These are phyloP conservation scores for Biston stratarius DNA, from an alignment of 2,888 invertebrate genomes.

Conservation along the genomic window DNA sequence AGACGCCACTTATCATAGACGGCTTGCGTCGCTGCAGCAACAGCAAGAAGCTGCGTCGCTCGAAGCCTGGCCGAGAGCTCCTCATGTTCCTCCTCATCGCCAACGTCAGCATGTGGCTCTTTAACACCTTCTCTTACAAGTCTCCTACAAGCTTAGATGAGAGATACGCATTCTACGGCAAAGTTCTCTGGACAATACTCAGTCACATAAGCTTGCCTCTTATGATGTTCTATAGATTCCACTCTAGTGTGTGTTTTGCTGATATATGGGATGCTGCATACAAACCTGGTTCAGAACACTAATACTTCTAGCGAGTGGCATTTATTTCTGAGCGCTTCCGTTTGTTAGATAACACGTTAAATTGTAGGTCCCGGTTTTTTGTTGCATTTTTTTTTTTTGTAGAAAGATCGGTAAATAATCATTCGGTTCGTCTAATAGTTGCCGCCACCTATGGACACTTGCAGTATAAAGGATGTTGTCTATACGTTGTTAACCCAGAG, in stretches of 20 bases:
- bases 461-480: too few species aligned
- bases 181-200: slow-evolving; percentile 90
- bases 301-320: neutral
- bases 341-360: too few species aligned
- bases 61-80: slow-evolving; percentile 91
- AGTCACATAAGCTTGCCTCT: slow-evolving; percentile 91
- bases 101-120: slow-evolving; percentile 92
- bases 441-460: too few species aligned
- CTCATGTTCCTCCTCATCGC: slow-evolving; percentile 91
- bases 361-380: too few species aligned
- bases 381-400: too few species aligned
- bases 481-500: too few species aligned
- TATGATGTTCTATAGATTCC: slow-evolving; percentile 92
- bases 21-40: slow-evolving; percentile 91
- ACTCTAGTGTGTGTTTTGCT: slow-evolving; percentile 92
- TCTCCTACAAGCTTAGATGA: slow-evolving; percentile 81
- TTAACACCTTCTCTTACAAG: slow-evolving; percentile 89
- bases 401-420: too few species aligned
- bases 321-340: too few species aligned
- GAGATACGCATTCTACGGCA: slow-evolving; percentile 89
- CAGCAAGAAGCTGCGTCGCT: slow-evolving; percentile 85
- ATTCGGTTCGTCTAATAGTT: too few species aligned
- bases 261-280: slow-evolving; percentile 93
- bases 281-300: slow-evolving; percentile 10
- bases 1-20: slow-evolving; percentile 91